A percentile compares a stretch with the other conserved stretches of the same genome.
Evolutionary conservation across 2,888 invertebrate genomes (phyloP).

Genomic region (Sphinx pinastri): DNA sequence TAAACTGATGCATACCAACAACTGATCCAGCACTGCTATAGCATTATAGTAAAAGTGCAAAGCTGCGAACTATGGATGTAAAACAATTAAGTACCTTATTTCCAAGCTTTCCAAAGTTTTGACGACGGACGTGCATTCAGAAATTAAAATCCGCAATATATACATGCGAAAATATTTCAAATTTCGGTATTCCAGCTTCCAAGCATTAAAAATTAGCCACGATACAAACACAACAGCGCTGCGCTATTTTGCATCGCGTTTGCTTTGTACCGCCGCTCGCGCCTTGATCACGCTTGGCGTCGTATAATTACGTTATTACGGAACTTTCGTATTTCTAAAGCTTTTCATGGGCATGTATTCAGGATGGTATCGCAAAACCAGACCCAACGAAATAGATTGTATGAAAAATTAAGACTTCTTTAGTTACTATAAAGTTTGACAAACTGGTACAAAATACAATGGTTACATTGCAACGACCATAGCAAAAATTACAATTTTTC

Average conservation of each 20-base stretch:
- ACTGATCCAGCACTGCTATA: not conserved
- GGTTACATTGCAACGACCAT: too few species aligned
- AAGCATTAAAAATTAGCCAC: not conserved
- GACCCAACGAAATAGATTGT: not conserved
- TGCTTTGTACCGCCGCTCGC: not conserved
- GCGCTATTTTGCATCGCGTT: not conserved
- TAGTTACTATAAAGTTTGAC: too few species aligned
- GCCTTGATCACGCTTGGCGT: not conserved
- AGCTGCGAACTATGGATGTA: not conserved
- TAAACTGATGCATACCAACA: too few species aligned
- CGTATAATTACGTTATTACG: not conserved
- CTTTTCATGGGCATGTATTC: not conserved
- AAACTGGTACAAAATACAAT: too few species aligned
- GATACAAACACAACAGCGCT: not conserved
- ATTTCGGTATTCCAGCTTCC: too few species aligned
- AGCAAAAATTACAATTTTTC: too few species aligned
- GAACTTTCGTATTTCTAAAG: slow-evolving; percentile 5
- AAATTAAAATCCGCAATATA: too few species aligned
- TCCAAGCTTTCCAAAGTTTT: slow-evolving; percentile 6
- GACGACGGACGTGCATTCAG: too few species aligned
- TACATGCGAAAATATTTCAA: too few species aligned
- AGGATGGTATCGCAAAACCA: not conserved
- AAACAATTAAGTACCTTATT: not conserved
- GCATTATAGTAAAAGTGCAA: not conserved
- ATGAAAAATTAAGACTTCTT: too few species aligned